phyloP scores from a whole-genome alignment of 2,797 vertebrate species.

The Phrynocephalus forsythii region DNA sequence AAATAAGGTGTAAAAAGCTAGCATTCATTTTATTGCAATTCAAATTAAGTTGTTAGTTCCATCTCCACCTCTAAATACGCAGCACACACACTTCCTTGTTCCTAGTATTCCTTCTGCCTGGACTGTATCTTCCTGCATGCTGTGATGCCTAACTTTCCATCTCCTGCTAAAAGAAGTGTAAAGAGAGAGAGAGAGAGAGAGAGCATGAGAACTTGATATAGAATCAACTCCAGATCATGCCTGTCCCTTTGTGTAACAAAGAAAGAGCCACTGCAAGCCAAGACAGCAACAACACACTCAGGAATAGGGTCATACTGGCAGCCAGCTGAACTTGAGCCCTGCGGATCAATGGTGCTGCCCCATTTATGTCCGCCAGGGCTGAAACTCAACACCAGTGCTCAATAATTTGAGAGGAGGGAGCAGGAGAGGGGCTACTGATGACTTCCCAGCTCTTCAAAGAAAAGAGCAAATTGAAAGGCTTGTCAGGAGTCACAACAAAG shows the following conservation, averaged over 20 bases:
- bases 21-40: constrained; percentile 4
- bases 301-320: constrained; percentile 48
- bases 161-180: not conserved
- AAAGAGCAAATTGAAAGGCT: constrained; percentile 93
- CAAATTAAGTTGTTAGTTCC: not conserved
- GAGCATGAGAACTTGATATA: not conserved
- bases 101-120: not conserved
- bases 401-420: constrained; percentile 81
- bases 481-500: constrained; percentile 91
- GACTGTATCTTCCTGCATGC: constrained; percentile 8
- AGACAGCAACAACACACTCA: constrained; percentile 17
- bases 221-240: not conserved
- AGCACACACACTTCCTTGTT: not conserved
- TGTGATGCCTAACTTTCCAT: constrained; percentile 3
- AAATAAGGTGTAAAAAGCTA: not conserved
- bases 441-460: constrained; percentile 87
- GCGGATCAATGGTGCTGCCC: constrained; percentile 68
- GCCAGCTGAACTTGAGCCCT: constrained; percentile 68
- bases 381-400: constrained; percentile 85
- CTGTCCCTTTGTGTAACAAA: constrained; percentile 9
- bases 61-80: not conserved
- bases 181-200: not conserved
- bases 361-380: constrained; percentile 52
- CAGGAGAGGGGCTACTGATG: constrained; percentile 82
- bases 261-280: not conserved